Evolutionary conservation across 2,888 invertebrate species (phyloP).

Genomic region (Leptodirus hochenwartii): DNA sequence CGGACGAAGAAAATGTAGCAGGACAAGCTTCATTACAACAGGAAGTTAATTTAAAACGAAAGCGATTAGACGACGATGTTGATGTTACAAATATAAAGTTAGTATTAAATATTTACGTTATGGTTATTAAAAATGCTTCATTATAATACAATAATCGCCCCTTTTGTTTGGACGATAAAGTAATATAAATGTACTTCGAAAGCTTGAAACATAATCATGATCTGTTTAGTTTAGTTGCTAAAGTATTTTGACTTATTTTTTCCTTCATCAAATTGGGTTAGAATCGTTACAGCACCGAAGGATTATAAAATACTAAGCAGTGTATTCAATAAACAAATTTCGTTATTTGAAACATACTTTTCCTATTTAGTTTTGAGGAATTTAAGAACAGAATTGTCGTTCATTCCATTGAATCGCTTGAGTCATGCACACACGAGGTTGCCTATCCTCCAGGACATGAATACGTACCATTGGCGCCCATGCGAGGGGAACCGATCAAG

Average conservation of each 20-base stretch:
- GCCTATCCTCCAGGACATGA: conserved; percentile 79
- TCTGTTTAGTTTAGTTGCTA: too few species aligned
- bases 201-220: too few species aligned
- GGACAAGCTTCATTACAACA: conserved; percentile 9
- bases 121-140: too few species aligned
- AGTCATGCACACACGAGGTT: conserved; percentile 92
- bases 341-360: too few species aligned
- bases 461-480: conserved; percentile 42
- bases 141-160: background rate
- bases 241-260: too few species aligned
- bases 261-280: too few species aligned
- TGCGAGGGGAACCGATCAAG: conserved; percentile 60
- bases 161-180: background rate
- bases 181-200: background rate
- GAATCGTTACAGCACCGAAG: too few species aligned
- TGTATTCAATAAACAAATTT: too few species aligned
- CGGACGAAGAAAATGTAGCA: conserved; percentile 10
- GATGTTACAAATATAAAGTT: background rate
- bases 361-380: conserved; percentile 54
- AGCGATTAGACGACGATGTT: background rate
- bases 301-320: too few species aligned
- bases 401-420: conserved; percentile 76
- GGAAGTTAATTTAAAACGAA: background rate
- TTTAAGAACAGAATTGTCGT: conserved; percentile 67
- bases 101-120: background rate